phyloP scores from a whole-genome alignment of 2,113 vertebrate genomes.

The Castor canadensis region DNA sequence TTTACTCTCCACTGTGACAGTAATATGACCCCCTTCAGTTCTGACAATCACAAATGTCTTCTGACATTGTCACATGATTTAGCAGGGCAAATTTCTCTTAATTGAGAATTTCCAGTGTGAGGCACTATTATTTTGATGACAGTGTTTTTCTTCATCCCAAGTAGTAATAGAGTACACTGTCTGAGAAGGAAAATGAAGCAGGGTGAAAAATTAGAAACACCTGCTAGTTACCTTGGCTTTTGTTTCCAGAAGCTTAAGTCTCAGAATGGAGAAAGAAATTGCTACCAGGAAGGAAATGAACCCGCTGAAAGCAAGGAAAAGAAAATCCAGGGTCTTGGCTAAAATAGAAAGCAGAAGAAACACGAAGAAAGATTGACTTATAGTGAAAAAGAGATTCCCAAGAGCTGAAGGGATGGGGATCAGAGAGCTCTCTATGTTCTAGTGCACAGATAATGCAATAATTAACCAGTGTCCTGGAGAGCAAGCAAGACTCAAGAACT shows the following conservation, averaged over 20 bases:
- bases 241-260: neutral
- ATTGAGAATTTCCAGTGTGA: neutral
- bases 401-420: neutral
- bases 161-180: neutral
- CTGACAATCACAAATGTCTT: neutral
- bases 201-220: neutral
- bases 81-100: neutral
- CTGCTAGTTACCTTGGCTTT: neutral
- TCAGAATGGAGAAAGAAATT: neutral
- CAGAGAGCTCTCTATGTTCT: neutral
- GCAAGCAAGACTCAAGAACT: neutral
- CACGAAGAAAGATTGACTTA: neutral
- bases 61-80: neutral
- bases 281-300: neutral
- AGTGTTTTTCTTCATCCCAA: neutral
- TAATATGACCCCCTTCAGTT: neutral
- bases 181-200: neutral
- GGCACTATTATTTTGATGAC: neutral
- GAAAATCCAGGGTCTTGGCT: neutral
- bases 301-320: neutral
- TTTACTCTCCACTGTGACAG: neutral
- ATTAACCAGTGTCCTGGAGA: accelerated
- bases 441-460: neutral
- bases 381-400: neutral
- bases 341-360: neutral